Base-by-base conservation (phyloP, 2,113 vertebrate species). In the Onychorhynchus coronatus region DNA sequence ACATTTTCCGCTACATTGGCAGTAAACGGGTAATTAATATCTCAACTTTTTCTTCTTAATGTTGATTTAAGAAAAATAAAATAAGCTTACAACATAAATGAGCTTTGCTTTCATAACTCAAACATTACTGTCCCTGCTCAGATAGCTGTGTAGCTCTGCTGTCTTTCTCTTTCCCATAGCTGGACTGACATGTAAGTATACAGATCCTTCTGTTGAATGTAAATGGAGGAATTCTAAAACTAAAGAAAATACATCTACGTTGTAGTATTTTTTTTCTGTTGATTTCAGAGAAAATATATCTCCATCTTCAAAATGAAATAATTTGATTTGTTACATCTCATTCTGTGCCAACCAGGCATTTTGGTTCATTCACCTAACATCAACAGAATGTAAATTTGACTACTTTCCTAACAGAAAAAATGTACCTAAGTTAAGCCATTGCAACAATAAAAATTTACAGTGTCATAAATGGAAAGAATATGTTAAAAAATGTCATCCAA, bases 1-100 rank as follows among this genome's bases (percentile, higher is more conserved):
- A 99, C 98, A 99, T 99, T 99, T 99, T 99, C 98, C 98, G 93
- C 98, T 99, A 99, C 99, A 99, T 99, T 99, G 99, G 97, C 98
- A 98, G 98, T 98, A 97, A 99, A 99, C 98, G 98, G 98, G 98
- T 99, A 99, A 99, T 99, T 99, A 99, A 99, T 99, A 99, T 98
- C 98, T 98, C 98, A 98, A 99, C 97, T 98, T 98, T 98, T 97
- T 97, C 97, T 98, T 99, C 98, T 98, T 98, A 98, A 98, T 99
- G 98, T 98, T 98, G 98, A 98, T 98, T 98, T 99, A 97, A 97
- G 98, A 87, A 98, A 98, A 98, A 98, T 98, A 98, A 98, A 97
- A 98, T 97, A 97, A 98, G 95, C 95, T 96, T 94, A 96, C 78
- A 95, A 96, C 94, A 97, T 97, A 98, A 98, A 97, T 97, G 97